Evolutionary conservation across 2,797 vertebrate species (phyloP).

Genomic region (Anniella stebbinsi): DNA sequence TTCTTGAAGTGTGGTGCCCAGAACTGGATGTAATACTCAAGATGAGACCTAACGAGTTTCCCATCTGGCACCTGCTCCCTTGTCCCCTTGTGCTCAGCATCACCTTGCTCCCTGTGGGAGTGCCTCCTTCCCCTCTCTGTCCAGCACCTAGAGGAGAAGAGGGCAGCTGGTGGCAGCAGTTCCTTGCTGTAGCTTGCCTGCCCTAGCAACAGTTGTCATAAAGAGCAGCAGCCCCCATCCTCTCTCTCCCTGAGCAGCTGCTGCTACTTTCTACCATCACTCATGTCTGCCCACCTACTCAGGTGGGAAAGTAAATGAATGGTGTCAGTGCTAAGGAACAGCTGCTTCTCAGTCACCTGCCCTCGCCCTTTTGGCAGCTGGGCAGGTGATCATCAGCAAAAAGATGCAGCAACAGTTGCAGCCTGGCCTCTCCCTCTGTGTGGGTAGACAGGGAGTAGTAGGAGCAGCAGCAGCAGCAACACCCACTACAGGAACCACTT

Average conservation of each 20-base stretch:
- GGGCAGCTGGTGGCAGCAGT: no score
- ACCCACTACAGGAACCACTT: background rate
- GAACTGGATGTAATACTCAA: no score
- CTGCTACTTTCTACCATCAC: background rate
- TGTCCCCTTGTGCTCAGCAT: background rate
- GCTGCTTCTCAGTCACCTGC: background rate
- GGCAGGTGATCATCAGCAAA: background rate
- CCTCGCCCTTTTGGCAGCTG: background rate
- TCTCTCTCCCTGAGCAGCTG: background rate
- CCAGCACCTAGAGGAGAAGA: background rate
- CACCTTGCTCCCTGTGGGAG: background rate
- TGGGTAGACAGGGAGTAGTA: background rate
- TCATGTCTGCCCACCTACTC: no score
- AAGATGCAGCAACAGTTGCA: background rate
- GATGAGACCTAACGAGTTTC: no score
- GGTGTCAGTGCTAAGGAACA: background rate
- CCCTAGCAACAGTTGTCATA: background rate
- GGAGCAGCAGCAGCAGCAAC: background rate
- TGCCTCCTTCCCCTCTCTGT: no score
- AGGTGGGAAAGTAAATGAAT: background rate
- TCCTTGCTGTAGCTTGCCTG: background rate
- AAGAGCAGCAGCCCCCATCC: no score
- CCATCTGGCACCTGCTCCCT: background rate
- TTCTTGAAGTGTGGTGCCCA: no score
- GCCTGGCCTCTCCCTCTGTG: background rate